Evolutionary conservation across 37 sponge, comb jelly and placozoan genomes (phyloP).

Genomic region (Halisarca cf. caerulea): DNA sequence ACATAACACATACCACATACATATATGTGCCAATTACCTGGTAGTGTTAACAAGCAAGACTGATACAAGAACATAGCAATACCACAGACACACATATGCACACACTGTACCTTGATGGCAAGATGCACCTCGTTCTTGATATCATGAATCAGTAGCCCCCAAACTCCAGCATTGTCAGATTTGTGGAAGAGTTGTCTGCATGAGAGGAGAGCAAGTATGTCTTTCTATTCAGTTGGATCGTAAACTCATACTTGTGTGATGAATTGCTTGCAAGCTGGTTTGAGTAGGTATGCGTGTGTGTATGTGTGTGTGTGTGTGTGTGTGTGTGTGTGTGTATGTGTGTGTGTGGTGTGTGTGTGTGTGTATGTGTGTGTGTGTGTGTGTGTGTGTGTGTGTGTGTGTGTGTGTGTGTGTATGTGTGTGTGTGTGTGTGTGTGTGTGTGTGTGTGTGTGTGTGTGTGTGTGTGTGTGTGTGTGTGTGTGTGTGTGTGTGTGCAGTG

Average conservation of each 20-base stretch:
- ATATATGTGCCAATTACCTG: no score
- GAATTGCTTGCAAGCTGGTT: no score
- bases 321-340: no score
- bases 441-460: neutral
- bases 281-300: no score
- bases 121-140: slow-evolving; percentile 68
- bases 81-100: neutral
- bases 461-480: neutral
- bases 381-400: no score
- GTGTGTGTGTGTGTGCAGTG: neutral
- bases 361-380: no score
- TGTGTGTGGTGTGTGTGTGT: neutral
- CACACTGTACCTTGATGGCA: slow-evolving; percentile 34
- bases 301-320: no score
- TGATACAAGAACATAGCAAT: neutral
- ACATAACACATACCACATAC: no score
- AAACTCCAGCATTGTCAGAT: slow-evolving; percentile 55
- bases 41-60: neutral
- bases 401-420: no score
- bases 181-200: slow-evolving; percentile 24
- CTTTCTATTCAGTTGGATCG: no score
- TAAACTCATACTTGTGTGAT: no score
- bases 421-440: neutral
- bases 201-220: neutral
- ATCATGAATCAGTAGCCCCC: slow-evolving; percentile 55